Evolutionary conservation across 2,797 vertebrate species (phyloP).

Genomic region (Percopsis omiscomaycus): DNA sequence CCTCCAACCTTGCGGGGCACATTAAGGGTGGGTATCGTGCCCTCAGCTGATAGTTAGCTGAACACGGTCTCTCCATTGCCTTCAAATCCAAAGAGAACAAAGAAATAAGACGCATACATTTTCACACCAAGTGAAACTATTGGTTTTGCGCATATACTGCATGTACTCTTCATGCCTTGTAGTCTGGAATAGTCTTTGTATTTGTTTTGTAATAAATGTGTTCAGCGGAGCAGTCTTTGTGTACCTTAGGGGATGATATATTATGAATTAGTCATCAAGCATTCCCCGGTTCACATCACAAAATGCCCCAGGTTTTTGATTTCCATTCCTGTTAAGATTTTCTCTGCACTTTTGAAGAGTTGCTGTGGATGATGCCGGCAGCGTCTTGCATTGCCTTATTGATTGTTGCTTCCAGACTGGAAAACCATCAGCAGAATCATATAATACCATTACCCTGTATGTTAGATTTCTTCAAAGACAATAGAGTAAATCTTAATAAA

Average conservation of each 20-base stretch:
- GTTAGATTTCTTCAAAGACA: no score
- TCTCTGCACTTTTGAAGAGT: constrained; percentile 27
- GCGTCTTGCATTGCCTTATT: constrained; percentile 22
- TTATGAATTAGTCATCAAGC: constrained; percentile 58
- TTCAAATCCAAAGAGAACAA: background rate
- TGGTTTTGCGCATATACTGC: background rate
- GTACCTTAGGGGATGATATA: constrained; percentile 47
- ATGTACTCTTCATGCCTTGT: constrained; percentile 20
- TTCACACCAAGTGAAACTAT: constrained; percentile 6
- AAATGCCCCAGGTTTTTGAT: constrained; percentile 45
- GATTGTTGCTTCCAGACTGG: constrained; percentile 15
- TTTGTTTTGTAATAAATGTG: constrained; percentile 37
- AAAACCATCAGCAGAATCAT: constrained; percentile 12
- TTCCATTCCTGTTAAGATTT: constrained; percentile 48
- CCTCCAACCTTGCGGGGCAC: background rate
- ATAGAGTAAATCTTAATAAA: no score
- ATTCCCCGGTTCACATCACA: constrained; percentile 42
- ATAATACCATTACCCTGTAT: background rate
- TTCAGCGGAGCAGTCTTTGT: constrained; percentile 18
- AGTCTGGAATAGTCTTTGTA: constrained; percentile 26
- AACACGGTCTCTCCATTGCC: background rate
- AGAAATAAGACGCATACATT: constrained; percentile 1
- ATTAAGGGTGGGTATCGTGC: background rate
- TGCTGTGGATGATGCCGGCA: constrained; percentile 21
- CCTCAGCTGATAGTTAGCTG: background rate